Percentiles rank a stretch among this genome's conserved stretches.
These are phyloP conservation scores for Monopterus albus DNA, from an alignment of 2,113 vertebrate species.

Conservation along the genomic window DNA sequence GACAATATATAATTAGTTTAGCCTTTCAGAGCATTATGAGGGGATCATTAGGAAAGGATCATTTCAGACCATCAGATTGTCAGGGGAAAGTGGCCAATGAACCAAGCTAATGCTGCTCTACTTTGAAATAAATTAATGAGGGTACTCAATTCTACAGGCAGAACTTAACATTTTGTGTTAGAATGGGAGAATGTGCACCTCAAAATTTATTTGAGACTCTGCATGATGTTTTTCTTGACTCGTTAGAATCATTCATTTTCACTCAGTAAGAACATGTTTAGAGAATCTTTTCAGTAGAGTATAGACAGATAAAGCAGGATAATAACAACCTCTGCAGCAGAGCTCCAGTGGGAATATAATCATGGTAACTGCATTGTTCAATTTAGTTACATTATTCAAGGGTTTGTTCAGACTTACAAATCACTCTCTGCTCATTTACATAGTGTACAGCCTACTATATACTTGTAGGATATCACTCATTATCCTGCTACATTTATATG, in stretches of 20 bases:
- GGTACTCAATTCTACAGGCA: slow-evolving; percentile 16
- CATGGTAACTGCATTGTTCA: slow-evolving; percentile 40
- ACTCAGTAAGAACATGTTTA: slow-evolving; percentile 27
- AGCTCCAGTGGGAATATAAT: slow-evolving; percentile 36
- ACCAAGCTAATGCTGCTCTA: slow-evolving; percentile 48
- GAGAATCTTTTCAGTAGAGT: slow-evolving; percentile 39
- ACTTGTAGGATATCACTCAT: slow-evolving; percentile 6
- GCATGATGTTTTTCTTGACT: slow-evolving; percentile 25
- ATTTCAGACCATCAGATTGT: slow-evolving; percentile 56
- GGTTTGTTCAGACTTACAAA: not conserved
- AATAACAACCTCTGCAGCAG: slow-evolving; percentile 26
- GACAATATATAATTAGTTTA: slow-evolving; percentile 27
- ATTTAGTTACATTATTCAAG: slow-evolving; percentile 6
- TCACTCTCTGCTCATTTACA: not conserved
- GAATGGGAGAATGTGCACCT: not conserved
- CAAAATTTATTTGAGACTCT: slow-evolving; percentile 39
- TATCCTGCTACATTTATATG: slow-evolving; percentile 15
- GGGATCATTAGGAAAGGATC: slow-evolving; percentile 55
- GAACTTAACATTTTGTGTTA: slow-evolving; percentile 4
- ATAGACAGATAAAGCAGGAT: slow-evolving; percentile 47
- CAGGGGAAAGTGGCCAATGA: slow-evolving; percentile 51
- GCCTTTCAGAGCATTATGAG: slow-evolving; percentile 45
- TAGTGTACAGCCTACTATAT: not conserved
- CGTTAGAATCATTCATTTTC: slow-evolving; percentile 41
- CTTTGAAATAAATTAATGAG: slow-evolving; percentile 55